Base-by-base conservation (phyloP, 2,113 vertebrate genomes). In the Rostratula benghalensis region DNA sequence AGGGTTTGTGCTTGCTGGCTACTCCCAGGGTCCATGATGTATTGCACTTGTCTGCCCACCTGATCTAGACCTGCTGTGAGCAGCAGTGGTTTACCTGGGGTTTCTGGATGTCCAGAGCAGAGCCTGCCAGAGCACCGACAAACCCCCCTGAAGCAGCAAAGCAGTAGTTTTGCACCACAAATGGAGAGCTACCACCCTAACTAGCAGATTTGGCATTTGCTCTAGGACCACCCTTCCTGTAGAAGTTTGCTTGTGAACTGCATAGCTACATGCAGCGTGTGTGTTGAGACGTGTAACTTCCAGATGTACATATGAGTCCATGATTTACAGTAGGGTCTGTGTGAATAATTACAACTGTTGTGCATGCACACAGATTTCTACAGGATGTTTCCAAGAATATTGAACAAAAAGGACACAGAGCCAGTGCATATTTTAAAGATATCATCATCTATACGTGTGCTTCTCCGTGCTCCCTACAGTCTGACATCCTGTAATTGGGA, bases 301-400 rank as follows among this genome's bases (percentile, higher is more conserved):
- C 85, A 96, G 82, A 80, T 76, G 85, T 87, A 61, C 23, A 1
- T 35, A 73, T 5, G 37, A 76, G 31, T 33, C 54, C 85, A 53
- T 68, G 85, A 91, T 91, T 92, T 95, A 75, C 56, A 68, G 43
- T 30, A 43, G 48, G 9, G 43, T 71, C 77, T 69, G 6, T 69
- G 70, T 83, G 93, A 92, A 48, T 92, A 81, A 75, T 78, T 85
- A 46, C 48, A 89, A 81, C 60, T 74, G 46, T 84, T 92, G 77
- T 79, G 84, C 67, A 41, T 17, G 35, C 45, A 56, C 51, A 37
- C 64, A 90, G 59, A 88, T 93, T 94, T 94, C 85, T 93, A 57
- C 35, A 71, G 94, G 46, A 87, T 59, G 64, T 86, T 96, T 94
- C 85, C 92, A 90, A 92, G 79, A 70, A 70, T 90, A 93, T 76